These are phyloP conservation scores for Anthopleura sola DNA, from an alignment of 64 coral and sea anemone species.

Conservation along the genomic window DNA sequence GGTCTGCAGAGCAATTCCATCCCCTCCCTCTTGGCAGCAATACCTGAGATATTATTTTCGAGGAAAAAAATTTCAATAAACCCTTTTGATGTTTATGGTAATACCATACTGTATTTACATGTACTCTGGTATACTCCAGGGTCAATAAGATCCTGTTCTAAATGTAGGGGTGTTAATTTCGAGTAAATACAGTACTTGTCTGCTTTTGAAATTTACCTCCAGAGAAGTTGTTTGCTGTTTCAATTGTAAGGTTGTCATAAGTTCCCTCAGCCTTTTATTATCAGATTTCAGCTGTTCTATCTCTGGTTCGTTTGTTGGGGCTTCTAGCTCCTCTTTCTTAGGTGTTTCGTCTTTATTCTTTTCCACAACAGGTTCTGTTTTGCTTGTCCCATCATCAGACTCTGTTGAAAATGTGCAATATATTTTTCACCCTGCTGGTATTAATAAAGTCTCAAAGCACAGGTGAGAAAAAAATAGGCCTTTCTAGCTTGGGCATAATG, in stretches of 20 bases:
- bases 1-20: no score
- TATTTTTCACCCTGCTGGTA: no score
- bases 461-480: background rate
- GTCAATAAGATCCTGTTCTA: no score
- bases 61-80: no score
- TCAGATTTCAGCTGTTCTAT: slow-evolving; percentile 65
- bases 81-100: no score
- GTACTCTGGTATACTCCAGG: no score
- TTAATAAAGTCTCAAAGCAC: background rate
- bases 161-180: no score
- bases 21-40: no score
- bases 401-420: background rate
- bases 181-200: no score
- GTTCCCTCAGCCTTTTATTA: slow-evolving; percentile 71
- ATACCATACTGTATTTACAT: no score
- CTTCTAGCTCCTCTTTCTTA: background rate
- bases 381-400: background rate
- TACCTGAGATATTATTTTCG: no score
- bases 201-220: slow-evolving; percentile 55
- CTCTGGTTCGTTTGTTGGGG: slow-evolving; percentile 16
- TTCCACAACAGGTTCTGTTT: background rate
- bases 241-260: slow-evolving; percentile 76
- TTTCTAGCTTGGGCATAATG: background rate
- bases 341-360: background rate
- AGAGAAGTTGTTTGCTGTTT: slow-evolving; percentile 85